Percentiles rank a stretch among this genome's conserved stretches.
These are phyloP conservation scores for Silvanus unidentatus DNA, from an alignment of 2,888 invertebrate genomes.

Conservation along the genomic window DNA sequence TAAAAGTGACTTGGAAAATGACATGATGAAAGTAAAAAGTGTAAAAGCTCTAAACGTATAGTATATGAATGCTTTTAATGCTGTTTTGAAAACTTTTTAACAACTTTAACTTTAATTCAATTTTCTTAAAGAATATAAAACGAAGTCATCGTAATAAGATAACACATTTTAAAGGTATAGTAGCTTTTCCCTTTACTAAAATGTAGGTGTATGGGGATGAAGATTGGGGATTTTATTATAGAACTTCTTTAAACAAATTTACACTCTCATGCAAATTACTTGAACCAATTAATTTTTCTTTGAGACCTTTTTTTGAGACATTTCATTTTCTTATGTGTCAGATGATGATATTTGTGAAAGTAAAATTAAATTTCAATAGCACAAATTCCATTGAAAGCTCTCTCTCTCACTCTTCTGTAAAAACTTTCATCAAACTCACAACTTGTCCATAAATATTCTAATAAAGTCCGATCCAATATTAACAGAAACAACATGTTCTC, in stretches of 20 bases:
- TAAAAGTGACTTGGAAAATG: no score
- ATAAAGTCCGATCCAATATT: no score
- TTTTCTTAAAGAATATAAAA: conserved; percentile 33
- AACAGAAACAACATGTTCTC: no score
- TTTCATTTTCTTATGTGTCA: conserved; percentile 1
- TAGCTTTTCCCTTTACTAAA: not conserved
- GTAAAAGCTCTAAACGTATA: conserved; percentile 20
- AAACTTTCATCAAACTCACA: no score
- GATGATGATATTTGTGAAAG: not conserved
- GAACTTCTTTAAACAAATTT: conserved; percentile 27
- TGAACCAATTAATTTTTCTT: conserved; percentile 9
- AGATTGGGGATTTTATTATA: conserved; percentile 27
- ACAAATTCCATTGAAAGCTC: no score
- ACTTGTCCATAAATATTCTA: no score
- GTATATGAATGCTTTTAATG: conserved; percentile 29
- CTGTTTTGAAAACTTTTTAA: conserved; percentile 33
- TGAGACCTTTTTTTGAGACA: not conserved
- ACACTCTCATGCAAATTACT: conserved; percentile 23
- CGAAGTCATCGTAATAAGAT: conserved; percentile 35
- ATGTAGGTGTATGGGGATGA: conserved; percentile 10
- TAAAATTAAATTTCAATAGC: not conserved
- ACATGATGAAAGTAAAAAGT: conserved; percentile 11
- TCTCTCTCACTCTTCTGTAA: no score
- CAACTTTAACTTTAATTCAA: conserved; percentile 36
- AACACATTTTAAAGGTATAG: conserved; percentile 29